phyloP scores from a whole-genome alignment of 2,797 vertebrate genomes.

The Danio kyathit region DNA sequence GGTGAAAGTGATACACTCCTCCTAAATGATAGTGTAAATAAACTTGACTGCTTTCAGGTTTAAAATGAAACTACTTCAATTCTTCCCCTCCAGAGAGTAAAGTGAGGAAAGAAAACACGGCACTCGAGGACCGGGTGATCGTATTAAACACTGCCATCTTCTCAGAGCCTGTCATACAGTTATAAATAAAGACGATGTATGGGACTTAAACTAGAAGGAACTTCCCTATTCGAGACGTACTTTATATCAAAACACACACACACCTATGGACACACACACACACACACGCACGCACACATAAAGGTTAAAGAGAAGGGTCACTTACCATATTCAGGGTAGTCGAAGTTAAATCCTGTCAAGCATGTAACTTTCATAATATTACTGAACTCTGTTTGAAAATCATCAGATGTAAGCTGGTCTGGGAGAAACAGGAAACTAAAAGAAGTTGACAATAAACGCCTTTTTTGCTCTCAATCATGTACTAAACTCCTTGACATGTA shows the following conservation, averaged over 20 bases:
- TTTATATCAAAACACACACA: constrained; percentile 27
- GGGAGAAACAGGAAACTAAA: constrained; percentile 74
- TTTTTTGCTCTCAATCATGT: constrained; percentile 85
- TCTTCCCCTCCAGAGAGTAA: constrained; percentile 63
- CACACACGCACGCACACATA: constrained; percentile 57
- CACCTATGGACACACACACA: constrained; percentile 44
- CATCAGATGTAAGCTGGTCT: constrained; percentile 80
- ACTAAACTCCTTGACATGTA: constrained; percentile 91
- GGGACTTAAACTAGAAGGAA: constrained; percentile 76
- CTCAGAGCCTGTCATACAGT: constrained; percentile 78
- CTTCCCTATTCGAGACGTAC: constrained; percentile 67
- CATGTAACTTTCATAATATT: constrained; percentile 99
- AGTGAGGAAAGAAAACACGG: constrained; percentile 61
- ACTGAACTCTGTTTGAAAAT: constrained; percentile 84
- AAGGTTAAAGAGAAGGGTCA: constrained; percentile 74
- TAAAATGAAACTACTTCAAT: constrained; percentile 82
- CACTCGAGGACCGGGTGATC: constrained; percentile 68
- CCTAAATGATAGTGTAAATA: constrained; percentile 60
- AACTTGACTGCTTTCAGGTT: constrained; percentile 65
- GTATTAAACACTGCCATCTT: constrained; percentile 79
- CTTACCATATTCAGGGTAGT: constrained; percentile 99
- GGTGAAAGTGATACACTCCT: constrained; percentile 51
- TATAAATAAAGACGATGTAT: constrained; percentile 81
- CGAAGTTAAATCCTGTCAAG: constrained; percentile 99
- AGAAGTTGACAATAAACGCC: constrained; percentile 77